phyloP scores from a whole-genome alignment of 2,113 vertebrate genomes.

The Embiotoca jacksoni region DNA sequence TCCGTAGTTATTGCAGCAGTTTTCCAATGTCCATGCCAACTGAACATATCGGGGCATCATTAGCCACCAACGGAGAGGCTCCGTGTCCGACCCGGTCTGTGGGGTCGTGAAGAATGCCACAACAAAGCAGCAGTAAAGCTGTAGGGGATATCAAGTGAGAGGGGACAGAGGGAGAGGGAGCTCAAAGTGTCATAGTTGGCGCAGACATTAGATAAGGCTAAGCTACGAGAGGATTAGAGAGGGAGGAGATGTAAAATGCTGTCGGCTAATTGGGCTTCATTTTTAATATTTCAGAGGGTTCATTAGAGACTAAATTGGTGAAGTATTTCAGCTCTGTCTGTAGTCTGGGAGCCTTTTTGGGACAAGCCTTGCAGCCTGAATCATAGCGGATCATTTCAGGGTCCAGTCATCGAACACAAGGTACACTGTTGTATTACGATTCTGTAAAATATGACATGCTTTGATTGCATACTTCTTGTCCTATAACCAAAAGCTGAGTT shows the following conservation, averaged over 20 bases:
- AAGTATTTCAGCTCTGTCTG: conserved; percentile 57
- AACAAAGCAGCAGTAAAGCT: conserved; percentile 71
- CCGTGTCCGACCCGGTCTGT: conserved; percentile 59
- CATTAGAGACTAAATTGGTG: conserved; percentile 63
- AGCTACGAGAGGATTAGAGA: conserved; percentile 72
- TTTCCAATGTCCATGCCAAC: conserved; percentile 74
- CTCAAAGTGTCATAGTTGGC: conserved; percentile 69
- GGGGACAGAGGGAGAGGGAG: conserved; percentile 52
- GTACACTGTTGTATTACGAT: background rate
- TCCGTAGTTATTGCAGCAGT: conserved; percentile 80
- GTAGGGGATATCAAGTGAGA: conserved; percentile 60
- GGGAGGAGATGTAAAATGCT: conserved; percentile 71
- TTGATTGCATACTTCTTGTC: background rate
- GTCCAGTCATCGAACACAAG: conserved; percentile 8
- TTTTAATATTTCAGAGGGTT: conserved; percentile 77
- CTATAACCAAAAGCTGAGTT: background rate
- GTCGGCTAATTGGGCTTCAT: conserved; percentile 77
- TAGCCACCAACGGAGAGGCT: conserved; percentile 60
- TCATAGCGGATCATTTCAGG: conserved; percentile 14
- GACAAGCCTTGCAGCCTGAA: conserved; percentile 38
- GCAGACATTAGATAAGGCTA: conserved; percentile 69
- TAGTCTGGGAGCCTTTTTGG: conserved; percentile 37
- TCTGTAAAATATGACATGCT: background rate
- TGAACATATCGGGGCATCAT: conserved; percentile 71
- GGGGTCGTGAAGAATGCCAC: conserved; percentile 68